These are phyloP conservation scores for Phaonia tiefii DNA, from an alignment of 2,888 invertebrate genomes.

Conservation along the genomic window DNA sequence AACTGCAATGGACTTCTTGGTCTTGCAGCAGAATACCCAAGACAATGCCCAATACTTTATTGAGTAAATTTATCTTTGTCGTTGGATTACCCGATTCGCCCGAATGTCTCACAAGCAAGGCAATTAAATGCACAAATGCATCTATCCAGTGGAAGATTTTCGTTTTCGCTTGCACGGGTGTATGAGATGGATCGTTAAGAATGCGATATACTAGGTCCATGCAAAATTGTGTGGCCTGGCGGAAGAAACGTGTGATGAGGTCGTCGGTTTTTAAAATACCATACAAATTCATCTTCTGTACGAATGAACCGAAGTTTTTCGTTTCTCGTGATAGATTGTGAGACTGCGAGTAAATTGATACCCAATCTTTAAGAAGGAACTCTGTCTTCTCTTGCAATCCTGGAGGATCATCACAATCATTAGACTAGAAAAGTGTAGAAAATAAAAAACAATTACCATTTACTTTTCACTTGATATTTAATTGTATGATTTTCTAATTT, in stretches of 20 bases:
- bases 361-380: conserved; percentile 96
- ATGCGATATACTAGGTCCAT: conserved; percentile 95
- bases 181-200: conserved; percentile 86
- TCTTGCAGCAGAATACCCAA: conserved; percentile 97
- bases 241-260: conserved; percentile 97
- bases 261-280: conserved; percentile 99
- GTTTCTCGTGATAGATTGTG: conserved; percentile 87
- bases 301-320: conserved; percentile 96
- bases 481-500: neutral
- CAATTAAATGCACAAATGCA: conserved; percentile 95
- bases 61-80: conserved; percentile 97
- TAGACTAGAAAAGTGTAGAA: conserved; percentile 81
- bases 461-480: too few species aligned
- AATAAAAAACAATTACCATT: neutral
- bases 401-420: conserved; percentile 95
- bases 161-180: conserved; percentile 87
- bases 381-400: conserved; percentile 97
- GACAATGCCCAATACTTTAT: conserved; percentile 96
- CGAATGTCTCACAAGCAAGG: conserved; percentile 95
- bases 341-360: conserved; percentile 89
- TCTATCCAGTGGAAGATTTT: conserved; percentile 98
- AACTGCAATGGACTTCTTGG: conserved; percentile 92
- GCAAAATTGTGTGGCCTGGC: conserved; percentile 97
- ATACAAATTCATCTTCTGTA: conserved; percentile 97
- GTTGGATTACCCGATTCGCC: conserved; percentile 92